A percentile compares a stretch with the other conserved stretches of the same genome.
These are phyloP conservation scores for Donacobius atricapilla DNA, from an alignment of 2,113 vertebrate genomes.

Conservation along the genomic window DNA sequence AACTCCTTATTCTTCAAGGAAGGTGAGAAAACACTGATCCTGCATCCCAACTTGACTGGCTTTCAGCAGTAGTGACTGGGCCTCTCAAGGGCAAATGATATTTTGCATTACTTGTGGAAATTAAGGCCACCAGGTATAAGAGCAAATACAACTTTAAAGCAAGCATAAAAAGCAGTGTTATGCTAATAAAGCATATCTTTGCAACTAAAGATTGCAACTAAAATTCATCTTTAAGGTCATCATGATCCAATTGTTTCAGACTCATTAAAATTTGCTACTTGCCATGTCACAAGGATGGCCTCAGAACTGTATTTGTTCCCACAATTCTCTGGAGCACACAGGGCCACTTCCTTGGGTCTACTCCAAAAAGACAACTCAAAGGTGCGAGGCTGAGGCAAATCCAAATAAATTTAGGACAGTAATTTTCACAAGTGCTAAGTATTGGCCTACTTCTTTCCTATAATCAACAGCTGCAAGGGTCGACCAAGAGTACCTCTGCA, in stretches of 20 bases:
- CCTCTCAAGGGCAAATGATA: neutral
- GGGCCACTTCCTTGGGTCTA: neutral
- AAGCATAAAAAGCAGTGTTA: neutral
- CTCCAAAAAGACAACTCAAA: neutral
- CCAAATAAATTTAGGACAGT: neutral
- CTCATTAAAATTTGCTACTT: neutral
- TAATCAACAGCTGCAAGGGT: neutral
- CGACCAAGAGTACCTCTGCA: slow-evolving; percentile 9
- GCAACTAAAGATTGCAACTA: neutral
- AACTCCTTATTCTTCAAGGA: neutral
- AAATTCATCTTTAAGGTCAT: neutral
- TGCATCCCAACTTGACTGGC: neutral
- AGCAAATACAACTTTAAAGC: neutral
- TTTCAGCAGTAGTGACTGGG: neutral
- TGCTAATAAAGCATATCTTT: too few relatives aligned
- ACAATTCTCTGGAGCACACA: neutral
- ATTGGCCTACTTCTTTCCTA: neutral
- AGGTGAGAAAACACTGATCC: neutral
- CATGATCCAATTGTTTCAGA: neutral
- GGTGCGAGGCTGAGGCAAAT: neutral
- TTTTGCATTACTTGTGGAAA: neutral
- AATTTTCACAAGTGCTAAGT: neutral
- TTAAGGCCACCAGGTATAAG: neutral
- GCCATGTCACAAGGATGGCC: neutral
- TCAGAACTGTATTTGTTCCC: neutral